Base-by-base conservation (phyloP, 2,888 invertebrate genomes). In the Atrina japonica region DNA sequence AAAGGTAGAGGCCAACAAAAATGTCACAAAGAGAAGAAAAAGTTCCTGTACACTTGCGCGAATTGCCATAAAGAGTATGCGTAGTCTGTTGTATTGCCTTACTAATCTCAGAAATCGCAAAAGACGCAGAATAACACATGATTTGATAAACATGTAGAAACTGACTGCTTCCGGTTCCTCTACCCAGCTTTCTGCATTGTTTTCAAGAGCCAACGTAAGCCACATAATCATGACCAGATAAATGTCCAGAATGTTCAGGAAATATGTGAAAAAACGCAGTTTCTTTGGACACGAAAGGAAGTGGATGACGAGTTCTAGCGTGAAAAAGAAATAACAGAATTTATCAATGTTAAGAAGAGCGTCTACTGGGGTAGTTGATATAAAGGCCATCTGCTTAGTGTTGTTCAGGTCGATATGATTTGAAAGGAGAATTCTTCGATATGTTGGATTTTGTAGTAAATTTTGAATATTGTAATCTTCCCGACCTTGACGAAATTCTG, bases 211-310 rank as follows among this genome's bases (percentile, higher is more conserved):
- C 18, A 45, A 56, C 14, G 41, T 40, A 29, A 40, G 18, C 55
- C 49, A 49, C 58, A 66, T 66, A 49, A 30, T 25, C 18, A 66
- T 21, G 3, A 66, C 58, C n/a, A 66, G 18, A 25, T 58, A 25
- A 16, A 49, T 30, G n/a, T 66, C 66, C 23, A 66, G 30, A 41
- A 58, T 25, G 49, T 66, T 66, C 40, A 66, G 27, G 11, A 47
- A 25, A 16, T 45, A 49, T 18, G 29, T 55, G 58, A 66, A 66
- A 58, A 58, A 66, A 23, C 18, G 23, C 3, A 16, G 3, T 40
- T 49, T 66, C n/a, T 40, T 58, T 25, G 66, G 66, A 66, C 66
- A 66, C 47, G 58, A 58, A 14, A 58, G 35, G 16, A 66, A 66
- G 25, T 66, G 66, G 35, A 66, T 21, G n/a, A 66, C 35, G 16